Percentiles rank a stretch among this genome's conserved stretches.
Conservation (phyloP, 2,888 invertebrate genomes). For the Xestia ashworthii region DNA sequence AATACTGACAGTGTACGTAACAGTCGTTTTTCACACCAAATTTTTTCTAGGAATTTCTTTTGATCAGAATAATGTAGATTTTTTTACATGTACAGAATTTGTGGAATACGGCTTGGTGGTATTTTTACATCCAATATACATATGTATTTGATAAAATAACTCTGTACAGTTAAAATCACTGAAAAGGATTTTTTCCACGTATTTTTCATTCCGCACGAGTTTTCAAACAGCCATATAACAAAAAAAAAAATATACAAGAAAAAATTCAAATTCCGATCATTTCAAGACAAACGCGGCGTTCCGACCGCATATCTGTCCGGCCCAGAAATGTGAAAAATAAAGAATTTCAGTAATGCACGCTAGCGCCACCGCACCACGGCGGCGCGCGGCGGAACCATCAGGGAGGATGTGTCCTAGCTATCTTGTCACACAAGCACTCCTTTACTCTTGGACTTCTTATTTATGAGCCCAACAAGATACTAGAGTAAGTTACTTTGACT, state of each 20-base stretch:
- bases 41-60: not conserved
- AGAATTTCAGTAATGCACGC: slow-evolving; percentile 82
- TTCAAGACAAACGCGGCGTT: slow-evolving; percentile 57
- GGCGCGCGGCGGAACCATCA: slow-evolving; percentile 78
- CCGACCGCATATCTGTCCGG: slow-evolving; percentile 69
- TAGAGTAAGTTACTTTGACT: slow-evolving; percentile 77
- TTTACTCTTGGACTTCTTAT: slow-evolving; percentile 81
- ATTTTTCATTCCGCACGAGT: not conserved
- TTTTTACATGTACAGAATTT: not conserved
- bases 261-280: slow-evolving; percentile 27
- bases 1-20: not conserved
- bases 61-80: not conserved
- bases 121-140: not conserved
- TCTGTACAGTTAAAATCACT: not conserved
- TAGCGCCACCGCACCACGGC: slow-evolving; percentile 75
- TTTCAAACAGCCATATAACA: not conserved
- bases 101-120: not conserved
- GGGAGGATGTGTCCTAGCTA: slow-evolving; percentile 81
- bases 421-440: slow-evolving; percentile 85
- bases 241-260: slow-evolving; percentile 3
- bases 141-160: not conserved
- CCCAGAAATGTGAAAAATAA: slow-evolving; percentile 80
- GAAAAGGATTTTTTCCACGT: not conserved
- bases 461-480: slow-evolving; percentile 81
- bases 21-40: not conserved